A percentile compares a stretch with the other conserved stretches of the same genome.
Conservation (phyloP, 2,888 invertebrate species). For the Plebejus melissa region DNA sequence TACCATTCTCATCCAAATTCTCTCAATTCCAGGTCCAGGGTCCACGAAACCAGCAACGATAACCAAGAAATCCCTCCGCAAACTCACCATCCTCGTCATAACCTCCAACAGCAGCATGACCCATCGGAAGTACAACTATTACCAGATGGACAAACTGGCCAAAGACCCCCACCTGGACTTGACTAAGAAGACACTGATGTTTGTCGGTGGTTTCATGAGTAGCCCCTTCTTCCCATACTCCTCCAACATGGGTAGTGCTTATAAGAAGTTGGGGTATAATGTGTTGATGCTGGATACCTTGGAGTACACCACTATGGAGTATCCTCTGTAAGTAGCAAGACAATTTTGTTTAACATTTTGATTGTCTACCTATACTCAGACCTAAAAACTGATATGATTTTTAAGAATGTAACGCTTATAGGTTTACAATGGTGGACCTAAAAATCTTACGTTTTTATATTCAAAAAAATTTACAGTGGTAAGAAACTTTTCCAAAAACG, state of each 20-base stretch:
- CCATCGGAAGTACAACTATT: constrained; percentile 14
- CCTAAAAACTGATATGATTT: not conserved
- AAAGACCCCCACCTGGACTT: constrained; percentile 14
- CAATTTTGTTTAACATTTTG: no score
- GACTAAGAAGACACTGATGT: constrained; percentile 18
- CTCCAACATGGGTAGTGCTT: not conserved
- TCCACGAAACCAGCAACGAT: not conserved
- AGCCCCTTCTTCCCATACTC: constrained; percentile 7
- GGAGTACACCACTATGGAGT: constrained; percentile 9
- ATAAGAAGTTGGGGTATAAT: constrained; percentile 24
- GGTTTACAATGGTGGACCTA: no score
- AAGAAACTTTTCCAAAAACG: no score
- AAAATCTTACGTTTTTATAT: no score
- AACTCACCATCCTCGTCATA: not conserved
- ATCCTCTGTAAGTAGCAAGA: not conserved
- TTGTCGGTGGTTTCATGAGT: constrained; percentile 1
- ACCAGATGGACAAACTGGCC: constrained; percentile 5
- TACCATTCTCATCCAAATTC: not conserved
- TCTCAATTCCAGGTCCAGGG: constrained; percentile 17
- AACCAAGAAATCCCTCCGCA: not conserved
- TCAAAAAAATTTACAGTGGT: no score
- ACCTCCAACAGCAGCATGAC: constrained; percentile 8
- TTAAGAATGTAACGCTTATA: no score
- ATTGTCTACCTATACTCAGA: no score
- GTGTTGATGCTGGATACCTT: constrained; percentile 10